phyloP scores from a whole-genome alignment of 1,140 invertebrate species.

The Brachionus plicatilis region DNA sequence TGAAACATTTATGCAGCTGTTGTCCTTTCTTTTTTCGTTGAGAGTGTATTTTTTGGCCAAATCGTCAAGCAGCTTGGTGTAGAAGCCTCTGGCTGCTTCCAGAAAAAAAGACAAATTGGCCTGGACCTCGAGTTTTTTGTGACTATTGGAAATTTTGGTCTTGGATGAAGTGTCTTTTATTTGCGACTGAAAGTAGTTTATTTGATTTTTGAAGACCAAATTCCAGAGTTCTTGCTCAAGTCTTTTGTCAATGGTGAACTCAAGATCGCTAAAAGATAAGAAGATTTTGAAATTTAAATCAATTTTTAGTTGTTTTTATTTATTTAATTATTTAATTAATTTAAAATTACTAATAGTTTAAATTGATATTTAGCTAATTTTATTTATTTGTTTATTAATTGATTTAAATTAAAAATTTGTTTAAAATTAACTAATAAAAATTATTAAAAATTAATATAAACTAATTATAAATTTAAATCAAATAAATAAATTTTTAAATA shows the following conservation, averaged over 20 bases:
- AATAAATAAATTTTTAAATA: too few relatives aligned
- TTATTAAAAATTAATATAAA: too few relatives aligned
- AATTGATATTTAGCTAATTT: too few relatives aligned
- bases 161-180: constrained; percentile 27
- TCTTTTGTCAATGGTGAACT: constrained; percentile 31
- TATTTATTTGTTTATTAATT: too few relatives aligned
- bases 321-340: too few relatives aligned
- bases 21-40: background rate
- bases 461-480: too few relatives aligned
- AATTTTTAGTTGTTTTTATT: background rate
- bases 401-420: too few relatives aligned
- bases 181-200: constrained; percentile 19
- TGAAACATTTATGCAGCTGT: background rate
- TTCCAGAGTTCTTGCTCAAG: constrained; percentile 35
- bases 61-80: constrained; percentile 6
- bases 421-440: too few relatives aligned
- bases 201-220: constrained; percentile 36
- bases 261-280: background rate
- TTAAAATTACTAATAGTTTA: background rate
- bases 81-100: constrained; percentile 28
- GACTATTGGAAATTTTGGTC: background rate
- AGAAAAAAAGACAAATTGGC: constrained; percentile 5
- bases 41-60: background rate
- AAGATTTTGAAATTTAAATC: background rate
- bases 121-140: constrained; percentile 11